Conservation (phyloP, 2,113 vertebrate species). For the Bufo gargarizans region DNA sequence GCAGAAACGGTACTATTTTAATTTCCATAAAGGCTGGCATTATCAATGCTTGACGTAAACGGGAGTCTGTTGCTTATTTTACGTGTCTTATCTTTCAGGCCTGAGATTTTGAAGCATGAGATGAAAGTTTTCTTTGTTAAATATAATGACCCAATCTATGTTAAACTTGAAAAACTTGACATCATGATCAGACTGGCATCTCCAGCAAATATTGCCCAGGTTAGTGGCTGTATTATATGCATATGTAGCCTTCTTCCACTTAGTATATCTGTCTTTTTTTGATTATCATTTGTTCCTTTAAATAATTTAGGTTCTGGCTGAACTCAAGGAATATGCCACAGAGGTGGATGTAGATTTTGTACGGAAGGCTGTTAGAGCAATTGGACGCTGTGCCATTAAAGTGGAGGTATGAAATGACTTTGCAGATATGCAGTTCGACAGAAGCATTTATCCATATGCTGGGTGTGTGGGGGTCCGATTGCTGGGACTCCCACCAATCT, state of each 20-base stretch:
- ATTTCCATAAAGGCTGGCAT: not conserved
- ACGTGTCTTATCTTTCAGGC: conserved; percentile 68
- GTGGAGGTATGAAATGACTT: conserved; percentile 82
- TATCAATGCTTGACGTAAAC: no score
- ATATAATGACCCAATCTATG: conserved; percentile 98
- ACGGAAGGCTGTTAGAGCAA: conserved; percentile 93
- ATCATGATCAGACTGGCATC: conserved; percentile 99
- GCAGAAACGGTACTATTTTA: conserved; percentile 87
- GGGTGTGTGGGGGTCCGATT: no score
- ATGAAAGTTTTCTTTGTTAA: conserved; percentile 99
- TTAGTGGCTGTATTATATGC: conserved; percentile 61
- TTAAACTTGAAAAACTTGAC: conserved; percentile 98
- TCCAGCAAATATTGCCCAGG: conserved; percentile 98
- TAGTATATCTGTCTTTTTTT: not conserved
- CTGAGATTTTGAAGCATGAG: conserved; percentile 96
- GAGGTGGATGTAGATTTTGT: conserved; percentile 99
- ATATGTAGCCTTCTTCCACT: not conserved
- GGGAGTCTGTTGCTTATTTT: not conserved
- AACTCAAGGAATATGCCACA: conserved; percentile 96
- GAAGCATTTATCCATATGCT: no score
- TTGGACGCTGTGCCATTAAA: conserved; percentile 98
- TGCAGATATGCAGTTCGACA: not conserved
- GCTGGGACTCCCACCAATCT: no score
- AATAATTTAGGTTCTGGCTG: conserved; percentile 86
- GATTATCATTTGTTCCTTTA: not conserved